Base-by-base conservation (phyloP, 2,797 vertebrate species). In the Liasis olivaceus region DNA sequence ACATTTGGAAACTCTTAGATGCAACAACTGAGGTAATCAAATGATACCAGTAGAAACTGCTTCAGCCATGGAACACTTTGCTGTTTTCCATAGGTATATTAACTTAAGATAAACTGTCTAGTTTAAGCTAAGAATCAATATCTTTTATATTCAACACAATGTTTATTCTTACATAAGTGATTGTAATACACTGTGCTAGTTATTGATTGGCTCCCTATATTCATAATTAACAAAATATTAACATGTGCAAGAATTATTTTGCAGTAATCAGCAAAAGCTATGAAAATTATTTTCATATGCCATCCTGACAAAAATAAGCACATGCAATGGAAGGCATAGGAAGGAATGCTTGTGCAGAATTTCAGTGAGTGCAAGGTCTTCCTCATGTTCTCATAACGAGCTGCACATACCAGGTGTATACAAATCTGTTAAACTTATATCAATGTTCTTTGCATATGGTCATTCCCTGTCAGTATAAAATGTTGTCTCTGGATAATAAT, bases 41-140 rank as follows among this genome's bases (percentile, higher is more conserved):
- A 62, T 92, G 90, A 91, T 69, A 96, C 92, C 95, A 96, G 93
- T 96, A 97, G 97, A 93, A 96, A 91, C 93, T 92, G 91, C 95
- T 97, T 95, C 94, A 95, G 90, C 90, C 92, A 85, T 91, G 95
- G 92, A 90, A 56, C 77, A 95, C 36, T 96, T 96, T 94, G n/a
- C 90, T 94, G 95, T 96, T 92, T 81, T 95, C 95, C 95, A 93
- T 91, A 93, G 94, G 93, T 93, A 94, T 96, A 97, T 96, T 92
- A 42, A 42, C 42, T 42, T 42, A 42, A 42, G 42, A 42, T 42
- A 94, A 91, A 91, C 96, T 96, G 94, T 93, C 58, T 95, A 95
- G 96, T 97, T 98, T 96, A 94, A 96, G 92, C 72, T 91, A 95
- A 91, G 95, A 95, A 97, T 97, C 95, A 97, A 97, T 97, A 96